These are phyloP conservation scores for Lophotis ruficrista DNA, from an alignment of 2,113 vertebrate species.

Conservation along the genomic window DNA sequence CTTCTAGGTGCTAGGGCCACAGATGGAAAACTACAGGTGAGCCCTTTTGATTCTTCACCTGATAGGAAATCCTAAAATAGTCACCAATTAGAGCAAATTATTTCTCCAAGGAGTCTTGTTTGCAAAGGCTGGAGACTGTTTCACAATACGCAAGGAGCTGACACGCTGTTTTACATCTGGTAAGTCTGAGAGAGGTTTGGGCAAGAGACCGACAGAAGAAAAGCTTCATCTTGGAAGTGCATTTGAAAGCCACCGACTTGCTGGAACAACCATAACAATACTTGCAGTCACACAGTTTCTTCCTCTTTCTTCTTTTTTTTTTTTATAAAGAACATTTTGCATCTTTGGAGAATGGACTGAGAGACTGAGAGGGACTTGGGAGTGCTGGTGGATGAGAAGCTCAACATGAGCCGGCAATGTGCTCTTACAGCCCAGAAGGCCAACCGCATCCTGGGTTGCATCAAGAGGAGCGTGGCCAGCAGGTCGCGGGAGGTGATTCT, in stretches of 20 bases:
- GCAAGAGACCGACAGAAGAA: not conserved
- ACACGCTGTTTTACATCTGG: not conserved
- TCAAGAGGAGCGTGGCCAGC: too few species aligned
- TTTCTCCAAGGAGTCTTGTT: not conserved
- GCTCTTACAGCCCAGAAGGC: too few species aligned
- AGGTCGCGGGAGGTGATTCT: too few species aligned
- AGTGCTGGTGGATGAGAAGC: too few species aligned
- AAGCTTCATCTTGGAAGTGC: not conserved
- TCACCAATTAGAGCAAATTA: not conserved
- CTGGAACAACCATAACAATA: not conserved
- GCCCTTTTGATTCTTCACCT: not conserved
- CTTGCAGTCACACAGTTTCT: not conserved
- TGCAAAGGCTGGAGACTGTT: not conserved
- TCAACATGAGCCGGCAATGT: too few species aligned
- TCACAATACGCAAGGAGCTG: not conserved
- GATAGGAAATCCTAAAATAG: not conserved
- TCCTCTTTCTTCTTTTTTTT: not conserved
- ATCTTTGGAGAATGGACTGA: not conserved
- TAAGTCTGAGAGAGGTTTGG: not conserved
- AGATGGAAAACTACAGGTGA: not conserved
- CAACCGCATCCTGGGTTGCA: too few species aligned
- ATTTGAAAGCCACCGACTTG: accelerated
- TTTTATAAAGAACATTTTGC: not conserved
- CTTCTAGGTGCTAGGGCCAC: not conserved
- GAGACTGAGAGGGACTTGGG: too few species aligned